These are phyloP conservation scores for Leptogaster cylindrica DNA, from an alignment of 2,888 invertebrate genomes.

Conservation along the genomic window DNA sequence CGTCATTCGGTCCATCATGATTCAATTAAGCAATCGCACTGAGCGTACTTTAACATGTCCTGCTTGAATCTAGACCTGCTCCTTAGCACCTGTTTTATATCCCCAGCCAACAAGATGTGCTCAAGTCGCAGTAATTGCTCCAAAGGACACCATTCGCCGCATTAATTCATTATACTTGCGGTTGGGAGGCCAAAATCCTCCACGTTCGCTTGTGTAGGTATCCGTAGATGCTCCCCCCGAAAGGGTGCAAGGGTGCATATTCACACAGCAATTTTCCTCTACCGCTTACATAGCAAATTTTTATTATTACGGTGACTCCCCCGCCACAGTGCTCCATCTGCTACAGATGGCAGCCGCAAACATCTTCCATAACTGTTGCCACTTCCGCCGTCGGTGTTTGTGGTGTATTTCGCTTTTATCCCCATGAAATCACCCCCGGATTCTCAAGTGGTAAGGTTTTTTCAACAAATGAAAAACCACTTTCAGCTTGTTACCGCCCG, in stretches of 20 bases:
- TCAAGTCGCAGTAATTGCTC: too few species aligned
- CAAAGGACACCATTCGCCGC: too few species aligned
- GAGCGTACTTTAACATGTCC: too few species aligned
- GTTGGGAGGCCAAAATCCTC: too few species aligned
- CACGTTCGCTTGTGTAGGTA: too few species aligned
- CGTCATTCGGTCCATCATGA: neutral
- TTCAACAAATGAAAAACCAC: slow-evolving; percentile 37
- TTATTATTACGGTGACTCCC: neutral
- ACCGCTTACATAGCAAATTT: neutral
- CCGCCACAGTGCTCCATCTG: neutral
- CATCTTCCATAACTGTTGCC: slow-evolving; percentile 10
- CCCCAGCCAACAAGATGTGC: too few species aligned
- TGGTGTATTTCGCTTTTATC: slow-evolving; percentile 13
- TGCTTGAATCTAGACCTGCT: too few species aligned
- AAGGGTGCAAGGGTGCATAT: too few species aligned
- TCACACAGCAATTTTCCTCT: slow-evolving; percentile 22
- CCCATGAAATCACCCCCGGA: slow-evolving; percentile 27
- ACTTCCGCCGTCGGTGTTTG: neutral
- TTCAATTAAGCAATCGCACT: slow-evolving; percentile 15
- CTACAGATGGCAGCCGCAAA: slow-evolving; percentile 16
- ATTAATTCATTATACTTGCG: too few species aligned
- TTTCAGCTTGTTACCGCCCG: slow-evolving; percentile 39
- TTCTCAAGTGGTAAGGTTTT: slow-evolving; percentile 10
- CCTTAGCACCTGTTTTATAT: too few species aligned
- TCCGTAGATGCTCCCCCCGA: too few species aligned